Conservation (phyloP, 2,888 invertebrate genomes). For the Cryptosula pallasiana region DNA sequence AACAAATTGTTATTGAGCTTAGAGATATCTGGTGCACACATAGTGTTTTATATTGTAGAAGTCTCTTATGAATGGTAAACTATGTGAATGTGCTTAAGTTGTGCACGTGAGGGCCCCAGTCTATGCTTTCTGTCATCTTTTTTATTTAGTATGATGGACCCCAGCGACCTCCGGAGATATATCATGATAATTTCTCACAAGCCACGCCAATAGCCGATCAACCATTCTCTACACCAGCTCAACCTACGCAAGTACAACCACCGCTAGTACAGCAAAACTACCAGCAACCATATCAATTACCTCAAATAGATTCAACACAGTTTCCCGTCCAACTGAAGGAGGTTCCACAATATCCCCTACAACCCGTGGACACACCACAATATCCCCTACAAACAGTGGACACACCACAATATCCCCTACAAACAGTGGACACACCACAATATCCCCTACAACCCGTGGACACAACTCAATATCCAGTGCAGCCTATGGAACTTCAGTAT, state of each 20-base stretch:
- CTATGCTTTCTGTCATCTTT: too few relatives aligned
- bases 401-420: background rate
- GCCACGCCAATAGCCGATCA: background rate
- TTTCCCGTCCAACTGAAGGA: background rate
- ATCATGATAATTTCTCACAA: background rate
- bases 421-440: background rate
- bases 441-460: background rate
- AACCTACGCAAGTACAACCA: background rate
- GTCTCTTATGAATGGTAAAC: too few relatives aligned
- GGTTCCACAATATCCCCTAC: too few relatives aligned
- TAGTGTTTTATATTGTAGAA: too few relatives aligned
- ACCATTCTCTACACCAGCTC: background rate
- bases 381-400: background rate
- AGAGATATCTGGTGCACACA: too few relatives aligned
- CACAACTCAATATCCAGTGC: background rate
- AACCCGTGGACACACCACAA: too few relatives aligned
- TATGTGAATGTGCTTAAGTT: too few relatives aligned
- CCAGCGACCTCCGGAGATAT: background rate
- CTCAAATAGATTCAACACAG: too few relatives aligned
- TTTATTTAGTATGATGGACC: background rate
- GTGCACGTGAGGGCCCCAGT: too few relatives aligned
- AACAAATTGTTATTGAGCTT: too few relatives aligned
- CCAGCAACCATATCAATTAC: too few relatives aligned
- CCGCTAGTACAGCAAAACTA: too few relatives aligned
- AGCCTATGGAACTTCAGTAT: background rate